Evolutionary conservation across 1,140 invertebrate species (phyloP), one percentile per base, ranked within the genome.

Genomic region (Bombus difficillimus): DNA sequence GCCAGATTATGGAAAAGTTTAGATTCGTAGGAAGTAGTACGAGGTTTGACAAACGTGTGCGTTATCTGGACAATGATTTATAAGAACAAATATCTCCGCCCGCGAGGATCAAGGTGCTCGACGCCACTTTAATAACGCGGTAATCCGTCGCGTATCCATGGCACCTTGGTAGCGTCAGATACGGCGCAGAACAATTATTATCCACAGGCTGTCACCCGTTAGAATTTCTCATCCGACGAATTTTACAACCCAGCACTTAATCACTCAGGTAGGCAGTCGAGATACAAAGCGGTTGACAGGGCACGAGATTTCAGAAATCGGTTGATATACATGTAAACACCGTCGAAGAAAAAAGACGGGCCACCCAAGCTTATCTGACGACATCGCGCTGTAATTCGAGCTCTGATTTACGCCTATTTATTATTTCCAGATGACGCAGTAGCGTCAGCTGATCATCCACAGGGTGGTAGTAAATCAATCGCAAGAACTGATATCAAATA

Each of bases 41-140:
- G 74, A 81, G 69, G 88, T 81, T 89, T 88, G 88, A 76, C 72
- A 68, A 84, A 85, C 80, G 83, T 69, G 86, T 73, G 87, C 91
- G 91, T 95, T 95, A 95, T 95, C 92, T 86, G 89, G 92, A 84
- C 87, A 85, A 92, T 95, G 95, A 95, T 95, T 95, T 95, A 95
- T 91, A 94, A 94, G 94, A 94, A 93, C 89, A 94, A 94, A 94
- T 91, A 92, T 90, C 88, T 90, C 62, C 74, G 89, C 83, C 72
- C 81, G 74, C 66, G 77, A 89, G 92, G 93, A 94, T 94, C 92
- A 93, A 85, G 86, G 41, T 68, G 81, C 88, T 83, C 91, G 94
- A 94, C 93, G 93, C 90, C 94, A 92, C 90, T 91, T 86, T 91
- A 90, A 90, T 92, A 94, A 93, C 92, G 92, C 92, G 93, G 93